These are phyloP conservation scores for Tenthredo livida DNA, from an alignment of 2,888 invertebrate genomes.

Conservation along the genomic window DNA sequence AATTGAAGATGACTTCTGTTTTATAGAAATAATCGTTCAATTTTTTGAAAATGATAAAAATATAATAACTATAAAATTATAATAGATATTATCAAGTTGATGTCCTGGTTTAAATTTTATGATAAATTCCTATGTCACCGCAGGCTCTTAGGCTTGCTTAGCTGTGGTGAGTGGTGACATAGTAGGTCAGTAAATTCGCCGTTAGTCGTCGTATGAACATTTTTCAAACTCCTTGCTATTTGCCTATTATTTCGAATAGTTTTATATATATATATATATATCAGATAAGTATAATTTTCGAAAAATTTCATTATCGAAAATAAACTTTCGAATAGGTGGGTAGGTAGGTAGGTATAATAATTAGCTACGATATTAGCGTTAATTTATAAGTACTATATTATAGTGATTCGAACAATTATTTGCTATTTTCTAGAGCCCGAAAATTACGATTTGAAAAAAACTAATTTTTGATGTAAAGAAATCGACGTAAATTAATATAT, in stretches of 20 bases:
- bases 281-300: background rate
- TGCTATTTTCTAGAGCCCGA: background rate
- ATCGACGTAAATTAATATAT: background rate
- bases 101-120: background rate
- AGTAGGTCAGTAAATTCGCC: slow-evolving; percentile 34
- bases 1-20: too few relatives aligned
- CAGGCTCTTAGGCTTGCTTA: background rate
- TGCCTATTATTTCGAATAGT: background rate
- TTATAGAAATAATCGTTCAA: background rate
- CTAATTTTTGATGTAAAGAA: background rate
- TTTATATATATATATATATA: too few relatives aligned
- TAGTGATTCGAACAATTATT: background rate
- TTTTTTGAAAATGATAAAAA: background rate
- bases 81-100: background rate
- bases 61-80: background rate
- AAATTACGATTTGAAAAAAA: background rate
- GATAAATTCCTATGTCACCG: background rate
- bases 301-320: background rate
- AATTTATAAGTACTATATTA: background rate
- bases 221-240: background rate
- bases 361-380: too few relatives aligned
- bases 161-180: background rate
- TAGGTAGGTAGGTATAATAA: too few relatives aligned
- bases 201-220: slow-evolving; percentile 13
- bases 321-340: background rate